Percentiles rank a stretch among this genome's conserved stretches.
phyloP scores from a whole-genome alignment of 2,888 invertebrate genomes.

The Hemithea aestivaria region DNA sequence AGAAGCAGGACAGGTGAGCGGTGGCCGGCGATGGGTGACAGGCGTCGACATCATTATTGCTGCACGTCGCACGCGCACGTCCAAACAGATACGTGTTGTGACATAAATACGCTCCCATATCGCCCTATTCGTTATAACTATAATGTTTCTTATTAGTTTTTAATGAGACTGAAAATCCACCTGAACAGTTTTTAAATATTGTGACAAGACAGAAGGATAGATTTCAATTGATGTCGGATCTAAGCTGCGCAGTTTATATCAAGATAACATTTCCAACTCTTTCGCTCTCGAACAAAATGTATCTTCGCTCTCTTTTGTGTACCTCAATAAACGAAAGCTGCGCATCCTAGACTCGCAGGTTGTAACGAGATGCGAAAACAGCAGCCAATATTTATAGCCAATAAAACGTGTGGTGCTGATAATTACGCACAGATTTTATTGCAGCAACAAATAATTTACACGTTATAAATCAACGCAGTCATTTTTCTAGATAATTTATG shows the following conservation, averaged over 20 bases:
- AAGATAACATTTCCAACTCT: no score
- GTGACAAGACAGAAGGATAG: no score
- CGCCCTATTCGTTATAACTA: conserved; percentile 45
- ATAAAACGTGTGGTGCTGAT: conserved; percentile 57
- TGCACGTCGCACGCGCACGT: conserved; percentile 16
- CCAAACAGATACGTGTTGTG: conserved; percentile 32
- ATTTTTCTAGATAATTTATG: no score
- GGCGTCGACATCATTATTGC: conserved; percentile 32
- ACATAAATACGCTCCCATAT: conserved; percentile 44
- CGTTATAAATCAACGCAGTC: conserved; percentile 39
- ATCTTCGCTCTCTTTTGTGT: no score
- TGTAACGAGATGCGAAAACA: conserved; percentile 43
- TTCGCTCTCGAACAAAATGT: no score
- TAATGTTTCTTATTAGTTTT: conserved; percentile 28
- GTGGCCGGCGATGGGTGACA: conserved; percentile 44
- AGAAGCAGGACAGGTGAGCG: conserved; percentile 73
- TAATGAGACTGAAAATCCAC: no score
- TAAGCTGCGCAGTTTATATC: no score
- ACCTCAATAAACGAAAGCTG: no score
- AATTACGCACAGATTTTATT: conserved; percentile 46
- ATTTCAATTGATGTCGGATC: no score
- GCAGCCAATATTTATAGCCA: conserved; percentile 68
- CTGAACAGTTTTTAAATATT: no score
- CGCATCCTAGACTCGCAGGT: conserved; percentile 18
- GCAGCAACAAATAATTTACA: conserved; percentile 39